Evolutionary conservation across 2,113 vertebrate genomes (phyloP), one percentile per base, ranked within the genome.

Genomic region (Trachemys scripta): DNA sequence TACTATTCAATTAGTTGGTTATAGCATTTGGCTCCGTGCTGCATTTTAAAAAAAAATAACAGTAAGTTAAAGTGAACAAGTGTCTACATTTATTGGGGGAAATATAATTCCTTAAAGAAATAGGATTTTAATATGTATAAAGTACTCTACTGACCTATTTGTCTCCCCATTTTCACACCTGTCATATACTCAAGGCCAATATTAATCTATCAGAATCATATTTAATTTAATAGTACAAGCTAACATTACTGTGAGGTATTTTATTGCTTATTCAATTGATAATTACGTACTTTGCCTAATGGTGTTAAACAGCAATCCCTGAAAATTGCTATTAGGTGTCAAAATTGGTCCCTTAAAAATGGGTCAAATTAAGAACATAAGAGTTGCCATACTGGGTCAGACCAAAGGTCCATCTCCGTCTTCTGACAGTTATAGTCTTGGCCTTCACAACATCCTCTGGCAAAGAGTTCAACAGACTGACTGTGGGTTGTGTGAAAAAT

Each of bases 131-230:
- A 12, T 86, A 62, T 57, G 89, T 82, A 50, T 90, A 96, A 94
- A 91, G 53, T 49, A 42, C 31, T 62, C 38, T 93, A 51, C 17
- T 97, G 92, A 72, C 57, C 42, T 78, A 47, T 50, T 92, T 42
- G 54, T 76, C 31, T 97, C 91, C 84, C 78, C 90, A 47, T 95
- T 95, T 91, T 94, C 19, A 69, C 65, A 38, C 87, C 91, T 83
- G n/a, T 54, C 13, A n/a, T 94, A 90, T 75, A 54, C 51, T 49
- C 16, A 1, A 0, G 89, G 96, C 93, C 45, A 90, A 4, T 42
- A 80, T 88, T 96, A 53, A 87, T 88, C 27, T 82, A 93, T 84
- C 65, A 91, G 49, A 81, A 42, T 82, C 38, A 10, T 65, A 80
- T 38, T 95, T 85, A 91, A 76, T 49, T 95, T 85, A 91, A 80